These are phyloP conservation scores for Prenolepis imparis DNA, from an alignment of 2,888 invertebrate genomes.

Conservation along the genomic window DNA sequence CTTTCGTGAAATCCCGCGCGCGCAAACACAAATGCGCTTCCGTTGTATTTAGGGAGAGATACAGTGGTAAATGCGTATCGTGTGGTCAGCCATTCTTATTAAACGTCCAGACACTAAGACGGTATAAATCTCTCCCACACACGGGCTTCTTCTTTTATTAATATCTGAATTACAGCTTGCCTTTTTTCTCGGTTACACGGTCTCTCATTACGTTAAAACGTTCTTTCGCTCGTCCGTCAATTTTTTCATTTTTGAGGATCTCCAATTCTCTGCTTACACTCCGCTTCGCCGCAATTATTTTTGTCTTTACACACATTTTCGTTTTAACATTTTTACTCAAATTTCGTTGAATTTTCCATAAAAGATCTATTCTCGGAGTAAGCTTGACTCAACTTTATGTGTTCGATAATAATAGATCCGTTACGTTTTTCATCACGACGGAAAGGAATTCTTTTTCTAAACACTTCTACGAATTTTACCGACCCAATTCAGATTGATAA, in stretches of 20 bases:
- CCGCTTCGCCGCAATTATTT: background rate
- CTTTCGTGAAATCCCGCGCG: conserved; percentile 24
- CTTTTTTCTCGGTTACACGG: conserved; percentile 4
- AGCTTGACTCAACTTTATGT: background rate
- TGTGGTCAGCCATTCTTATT: conserved; percentile 23
- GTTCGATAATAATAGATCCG: background rate
- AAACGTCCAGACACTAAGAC: background rate
- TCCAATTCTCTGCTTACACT: background rate
- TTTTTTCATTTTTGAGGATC: background rate
- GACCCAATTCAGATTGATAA: conserved; percentile 10
- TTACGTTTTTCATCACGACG: background rate
- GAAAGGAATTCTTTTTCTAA: background rate
- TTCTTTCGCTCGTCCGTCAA: conserved; percentile 15
- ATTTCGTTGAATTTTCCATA: background rate
- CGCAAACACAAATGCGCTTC: conserved; percentile 17
- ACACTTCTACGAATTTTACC: background rate
- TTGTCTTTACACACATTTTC: background rate
- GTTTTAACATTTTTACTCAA: background rate
- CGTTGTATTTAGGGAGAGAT: conserved; percentile 49
- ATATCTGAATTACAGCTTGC: background rate
- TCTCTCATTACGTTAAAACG: conserved; percentile 45
- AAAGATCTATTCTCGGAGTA: background rate
- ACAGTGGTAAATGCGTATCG: conserved; percentile 33
- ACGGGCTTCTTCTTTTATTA: conserved; percentile 36
- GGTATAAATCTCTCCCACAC: conserved; percentile 1